Evolutionary conservation across 2,113 vertebrate genomes (phyloP).

Genomic region (Cyphomyrus discorhynchus): DNA sequence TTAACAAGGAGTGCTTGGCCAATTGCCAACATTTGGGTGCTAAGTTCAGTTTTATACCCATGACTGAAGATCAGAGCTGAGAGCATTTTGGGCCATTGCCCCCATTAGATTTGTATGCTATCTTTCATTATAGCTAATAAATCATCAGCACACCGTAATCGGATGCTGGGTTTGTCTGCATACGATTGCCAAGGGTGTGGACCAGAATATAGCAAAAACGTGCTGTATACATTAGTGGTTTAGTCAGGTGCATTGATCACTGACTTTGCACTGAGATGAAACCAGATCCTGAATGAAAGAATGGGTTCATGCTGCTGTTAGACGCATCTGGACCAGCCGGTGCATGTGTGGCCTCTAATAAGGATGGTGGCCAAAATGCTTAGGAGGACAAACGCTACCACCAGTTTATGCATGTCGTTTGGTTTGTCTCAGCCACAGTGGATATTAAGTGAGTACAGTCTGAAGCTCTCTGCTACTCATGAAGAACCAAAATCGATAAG

Average conservation of each 20-base stretch:
- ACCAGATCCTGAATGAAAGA: not conserved
- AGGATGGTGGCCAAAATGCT: not conserved
- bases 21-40: not conserved
- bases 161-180: not conserved
- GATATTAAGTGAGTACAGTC: not conserved
- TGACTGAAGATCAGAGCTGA: not conserved
- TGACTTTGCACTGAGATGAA: not conserved
- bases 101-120: conserved; percentile 6
- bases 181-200: not conserved
- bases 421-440: not conserved
- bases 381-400: not conserved
- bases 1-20: not conserved
- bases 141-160: not conserved
- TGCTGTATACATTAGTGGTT: not conserved
- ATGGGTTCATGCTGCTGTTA: not conserved
- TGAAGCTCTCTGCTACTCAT: not conserved
- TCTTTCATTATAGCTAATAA: conserved; percentile 1
- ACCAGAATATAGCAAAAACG: not conserved
- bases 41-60: not conserved
- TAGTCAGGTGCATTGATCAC: not conserved
- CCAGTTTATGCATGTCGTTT: not conserved
- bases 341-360: not conserved
- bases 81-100: not conserved
- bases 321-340: not conserved
- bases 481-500: not conserved